Conservation (phyloP, 2,797 vertebrate genomes). For the Tauraco hartlaubi region DNA sequence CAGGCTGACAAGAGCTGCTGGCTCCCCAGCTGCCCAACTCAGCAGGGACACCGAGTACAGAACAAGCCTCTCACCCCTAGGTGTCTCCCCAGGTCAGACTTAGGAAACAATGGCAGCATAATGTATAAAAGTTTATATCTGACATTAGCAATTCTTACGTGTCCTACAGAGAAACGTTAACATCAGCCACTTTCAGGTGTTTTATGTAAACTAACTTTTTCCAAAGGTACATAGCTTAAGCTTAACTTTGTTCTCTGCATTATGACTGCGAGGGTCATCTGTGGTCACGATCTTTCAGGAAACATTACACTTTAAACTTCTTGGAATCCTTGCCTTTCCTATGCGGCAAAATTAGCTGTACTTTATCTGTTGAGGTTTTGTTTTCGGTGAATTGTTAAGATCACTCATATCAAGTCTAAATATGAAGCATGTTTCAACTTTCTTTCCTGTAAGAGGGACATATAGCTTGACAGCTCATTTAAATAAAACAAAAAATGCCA, state of each 20-base stretch:
- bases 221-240: neutral
- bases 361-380: neutral
- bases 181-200: neutral
- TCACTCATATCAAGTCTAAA: neutral
- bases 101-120: neutral
- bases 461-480: neutral
- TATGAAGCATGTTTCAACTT: neutral
- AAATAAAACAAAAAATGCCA: constrained; percentile 7
- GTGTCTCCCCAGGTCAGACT: constrained; percentile 59
- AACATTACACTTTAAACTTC: neutral
- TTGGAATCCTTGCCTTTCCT: neutral
- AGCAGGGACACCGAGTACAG: neutral
- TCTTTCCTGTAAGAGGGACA: neutral
- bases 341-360: neutral
- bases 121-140: neutral
- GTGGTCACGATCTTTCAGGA: neutral
- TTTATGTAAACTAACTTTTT: neutral
- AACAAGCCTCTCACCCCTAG: constrained; percentile 56
- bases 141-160: neutral
- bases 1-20: neutral
- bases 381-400: neutral
- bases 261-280: neutral
- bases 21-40: neutral
- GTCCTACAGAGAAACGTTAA: neutral
- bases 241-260: neutral